phyloP scores from a whole-genome alignment of 2,888 invertebrate species.

The Imbricaverruca yamaguchii region DNA sequence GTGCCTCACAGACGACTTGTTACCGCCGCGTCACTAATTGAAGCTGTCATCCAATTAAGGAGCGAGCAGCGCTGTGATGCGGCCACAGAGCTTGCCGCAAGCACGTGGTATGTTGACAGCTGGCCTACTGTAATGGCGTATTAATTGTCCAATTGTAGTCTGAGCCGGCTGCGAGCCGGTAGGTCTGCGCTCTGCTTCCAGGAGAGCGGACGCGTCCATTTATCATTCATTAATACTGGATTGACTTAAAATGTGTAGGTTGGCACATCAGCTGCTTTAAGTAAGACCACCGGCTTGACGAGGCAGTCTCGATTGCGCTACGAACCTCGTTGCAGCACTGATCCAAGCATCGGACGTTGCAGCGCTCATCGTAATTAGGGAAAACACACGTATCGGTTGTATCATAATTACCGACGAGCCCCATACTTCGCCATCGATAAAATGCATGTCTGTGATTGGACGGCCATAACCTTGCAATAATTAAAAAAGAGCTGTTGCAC shows the following conservation, averaged over 20 bases:
- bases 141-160: constrained; percentile 5
- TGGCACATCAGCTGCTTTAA: not conserved
- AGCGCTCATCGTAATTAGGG: not conserved
- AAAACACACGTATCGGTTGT: not conserved
- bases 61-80: not conserved
- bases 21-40: not conserved
- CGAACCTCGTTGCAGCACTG: no score
- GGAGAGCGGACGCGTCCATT: not conserved
- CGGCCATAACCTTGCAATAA: no score
- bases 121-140: constrained; percentile 1
- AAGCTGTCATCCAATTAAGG: not conserved
- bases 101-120: not conserved
- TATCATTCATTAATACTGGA: constrained; percentile 10
- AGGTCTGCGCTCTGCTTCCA: not conserved
- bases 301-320: not conserved
- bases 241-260: not conserved
- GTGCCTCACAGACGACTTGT: not conserved
- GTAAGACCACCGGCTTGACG: not conserved
- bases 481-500: no score
- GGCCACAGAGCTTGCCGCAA: not conserved
- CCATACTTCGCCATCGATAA: not conserved
- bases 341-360: not conserved
- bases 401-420: not conserved
- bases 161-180: not conserved
- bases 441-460: no score